These are phyloP conservation scores for Todiramphus chloris DNA, from an alignment of 2,113 vertebrate genomes.

Conservation along the genomic window DNA sequence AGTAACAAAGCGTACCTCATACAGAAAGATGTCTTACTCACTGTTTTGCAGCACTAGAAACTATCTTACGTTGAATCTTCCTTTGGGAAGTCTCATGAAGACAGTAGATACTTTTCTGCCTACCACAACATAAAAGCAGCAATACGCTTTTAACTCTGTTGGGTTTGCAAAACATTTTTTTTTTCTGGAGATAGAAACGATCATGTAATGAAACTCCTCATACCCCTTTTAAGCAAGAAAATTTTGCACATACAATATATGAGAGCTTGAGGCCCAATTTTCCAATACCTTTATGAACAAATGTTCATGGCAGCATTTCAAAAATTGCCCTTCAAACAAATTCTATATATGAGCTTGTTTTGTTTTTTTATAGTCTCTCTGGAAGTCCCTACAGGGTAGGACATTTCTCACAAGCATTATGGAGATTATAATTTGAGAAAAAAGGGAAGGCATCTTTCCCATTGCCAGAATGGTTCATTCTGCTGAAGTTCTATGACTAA, in stretches of 20 bases:
- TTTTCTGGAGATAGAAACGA: background rate
- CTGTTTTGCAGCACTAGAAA: background rate
- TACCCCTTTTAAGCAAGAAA: background rate
- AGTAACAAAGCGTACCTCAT: background rate
- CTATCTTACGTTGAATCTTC: background rate
- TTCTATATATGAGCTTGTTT: background rate
- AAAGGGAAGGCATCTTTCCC: background rate
- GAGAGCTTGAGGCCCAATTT: background rate
- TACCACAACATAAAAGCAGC: background rate
- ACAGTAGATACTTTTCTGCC: background rate
- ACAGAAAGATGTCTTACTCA: background rate
- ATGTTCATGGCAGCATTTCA: background rate
- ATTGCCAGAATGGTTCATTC: background rate
- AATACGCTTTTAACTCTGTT: background rate
- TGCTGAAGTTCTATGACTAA: background rate
- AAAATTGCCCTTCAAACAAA: background rate
- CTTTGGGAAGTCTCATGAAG: background rate
- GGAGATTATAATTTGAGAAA: background rate
- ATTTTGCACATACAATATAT: background rate
- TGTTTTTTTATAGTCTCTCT: background rate
- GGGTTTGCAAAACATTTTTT: background rate
- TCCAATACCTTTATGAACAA: background rate
- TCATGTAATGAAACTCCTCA: background rate
- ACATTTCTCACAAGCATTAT: background rate
- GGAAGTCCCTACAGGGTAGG: background rate